Percentiles rank a stretch among this genome's conserved stretches.
These are phyloP conservation scores for Dinoponera quadriceps DNA, from an alignment of 1,140 invertebrate genomes.

Conservation along the genomic window DNA sequence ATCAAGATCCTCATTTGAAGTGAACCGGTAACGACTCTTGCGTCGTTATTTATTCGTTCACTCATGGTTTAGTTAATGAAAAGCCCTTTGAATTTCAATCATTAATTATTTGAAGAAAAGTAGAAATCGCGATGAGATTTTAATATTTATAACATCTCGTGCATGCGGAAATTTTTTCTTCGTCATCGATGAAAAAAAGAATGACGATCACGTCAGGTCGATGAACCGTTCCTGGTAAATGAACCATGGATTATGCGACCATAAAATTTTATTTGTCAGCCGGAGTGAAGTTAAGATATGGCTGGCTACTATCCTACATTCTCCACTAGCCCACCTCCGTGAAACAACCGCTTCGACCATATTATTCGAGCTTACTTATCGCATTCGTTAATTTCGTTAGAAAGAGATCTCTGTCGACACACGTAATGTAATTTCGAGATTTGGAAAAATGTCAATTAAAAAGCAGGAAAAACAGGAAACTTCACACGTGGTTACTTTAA, in stretches of 20 bases:
- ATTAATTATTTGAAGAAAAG: not conserved
- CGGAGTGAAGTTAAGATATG: constrained; percentile 42
- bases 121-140: not conserved
- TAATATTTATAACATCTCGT: constrained; percentile 14
- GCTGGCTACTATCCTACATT: constrained; percentile 17
- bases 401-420: not conserved
- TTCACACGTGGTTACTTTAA: too few relatives aligned
- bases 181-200: not conserved
- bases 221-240: constrained; percentile 34
- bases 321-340: constrained; percentile 12
- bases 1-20: too few relatives aligned
- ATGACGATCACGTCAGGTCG: constrained; percentile 6
- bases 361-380: constrained; percentile 58
- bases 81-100: not conserved
- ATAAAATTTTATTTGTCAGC: constrained; percentile 58
- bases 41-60: not conserved
- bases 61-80: not conserved
- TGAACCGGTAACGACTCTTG: not conserved
- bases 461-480: too few relatives aligned
- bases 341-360: constrained; percentile 2
- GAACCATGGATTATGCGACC: constrained; percentile 8
- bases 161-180: constrained; percentile 15
- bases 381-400: constrained; percentile 24
- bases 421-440: too few relatives aligned
- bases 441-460: too few relatives aligned